Conservation (phyloP, 2,888 invertebrate species). For the Acanthosoma haemorrhoidale region DNA sequence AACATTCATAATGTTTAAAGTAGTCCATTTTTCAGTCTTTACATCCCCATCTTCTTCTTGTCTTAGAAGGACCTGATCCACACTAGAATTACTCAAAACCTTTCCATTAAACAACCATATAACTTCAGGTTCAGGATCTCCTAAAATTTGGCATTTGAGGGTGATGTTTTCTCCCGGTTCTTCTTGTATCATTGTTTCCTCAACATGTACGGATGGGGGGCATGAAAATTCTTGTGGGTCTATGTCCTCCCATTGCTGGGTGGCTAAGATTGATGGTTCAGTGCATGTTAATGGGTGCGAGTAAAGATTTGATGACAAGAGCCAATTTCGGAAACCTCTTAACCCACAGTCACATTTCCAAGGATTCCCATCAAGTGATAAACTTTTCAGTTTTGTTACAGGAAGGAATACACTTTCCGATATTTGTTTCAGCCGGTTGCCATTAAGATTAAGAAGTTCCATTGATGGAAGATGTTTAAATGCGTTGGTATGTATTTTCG, state of each 20-base stretch:
- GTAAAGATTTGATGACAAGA: slow-evolving; percentile 69
- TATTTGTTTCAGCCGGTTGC: slow-evolving; percentile 68
- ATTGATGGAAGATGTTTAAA: slow-evolving; percentile 69
- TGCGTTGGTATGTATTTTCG: slow-evolving; percentile 68
- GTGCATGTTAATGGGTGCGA: slow-evolving; percentile 68
- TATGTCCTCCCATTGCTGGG: slow-evolving; percentile 71
- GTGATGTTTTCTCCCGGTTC: slow-evolving; percentile 78
- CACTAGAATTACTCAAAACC: slow-evolving; percentile 46
- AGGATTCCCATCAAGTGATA: slow-evolving; percentile 76
- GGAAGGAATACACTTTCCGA: slow-evolving; percentile 63
- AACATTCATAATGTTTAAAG: slow-evolving; percentile 75
- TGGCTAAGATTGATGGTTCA: slow-evolving; percentile 63
- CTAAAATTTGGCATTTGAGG: slow-evolving; percentile 72
- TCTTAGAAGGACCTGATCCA: slow-evolving; percentile 45
- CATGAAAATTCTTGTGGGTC: slow-evolving; percentile 74
- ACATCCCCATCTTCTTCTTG: slow-evolving; percentile 44
- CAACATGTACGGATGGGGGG: slow-evolving; percentile 60
- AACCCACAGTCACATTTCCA: slow-evolving; percentile 87
- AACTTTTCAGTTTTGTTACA: slow-evolving; percentile 70
- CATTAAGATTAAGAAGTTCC: slow-evolving; percentile 71
- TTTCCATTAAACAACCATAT: slow-evolving; percentile 77
- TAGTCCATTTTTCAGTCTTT: slow-evolving; percentile 60
- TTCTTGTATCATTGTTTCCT: slow-evolving; percentile 55
- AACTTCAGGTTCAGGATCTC: slow-evolving; percentile 77
- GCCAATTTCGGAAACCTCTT: slow-evolving; percentile 77